Conservation (phyloP, 2,113 vertebrate species). For the Gorsachius goisagi region DNA sequence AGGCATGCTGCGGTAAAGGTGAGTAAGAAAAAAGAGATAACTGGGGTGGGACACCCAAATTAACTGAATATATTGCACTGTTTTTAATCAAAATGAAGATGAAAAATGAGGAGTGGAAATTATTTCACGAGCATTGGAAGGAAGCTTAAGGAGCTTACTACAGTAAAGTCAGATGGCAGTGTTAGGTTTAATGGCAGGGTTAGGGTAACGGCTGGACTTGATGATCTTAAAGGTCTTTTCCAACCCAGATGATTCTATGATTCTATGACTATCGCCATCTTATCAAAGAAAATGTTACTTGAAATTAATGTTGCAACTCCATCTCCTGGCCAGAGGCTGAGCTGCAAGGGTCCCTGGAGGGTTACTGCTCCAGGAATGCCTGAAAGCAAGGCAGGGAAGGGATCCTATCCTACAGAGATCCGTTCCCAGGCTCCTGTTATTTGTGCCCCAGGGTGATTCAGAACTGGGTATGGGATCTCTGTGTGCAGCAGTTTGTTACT, state of each 20-base stretch:
- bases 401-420: not conserved
- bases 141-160: not conserved
- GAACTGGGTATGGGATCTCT: not conserved
- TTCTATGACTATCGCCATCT: not conserved
- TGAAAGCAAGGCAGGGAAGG: not conserved
- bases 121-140: not conserved
- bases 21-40: not conserved
- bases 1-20: not conserved
- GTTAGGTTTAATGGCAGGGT: too few species aligned
- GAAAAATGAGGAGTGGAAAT: not conserved
- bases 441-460: not conserved
- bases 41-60: not conserved
- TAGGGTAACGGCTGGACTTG: too few species aligned
- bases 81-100: not conserved
- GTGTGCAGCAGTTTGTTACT: not conserved
- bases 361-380: not conserved
- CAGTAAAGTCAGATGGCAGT: not conserved
- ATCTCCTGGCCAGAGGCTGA: constrained; percentile 12
- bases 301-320: not conserved
- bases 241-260: too few species aligned
- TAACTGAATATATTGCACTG: not conserved
- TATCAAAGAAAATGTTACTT: not conserved
- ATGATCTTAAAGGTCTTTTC: too few species aligned
- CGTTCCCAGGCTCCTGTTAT: not conserved
- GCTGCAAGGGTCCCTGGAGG: not conserved